Conservation (phyloP, 2,113 vertebrate species). For the Oplegnathus fasciatus region DNA sequence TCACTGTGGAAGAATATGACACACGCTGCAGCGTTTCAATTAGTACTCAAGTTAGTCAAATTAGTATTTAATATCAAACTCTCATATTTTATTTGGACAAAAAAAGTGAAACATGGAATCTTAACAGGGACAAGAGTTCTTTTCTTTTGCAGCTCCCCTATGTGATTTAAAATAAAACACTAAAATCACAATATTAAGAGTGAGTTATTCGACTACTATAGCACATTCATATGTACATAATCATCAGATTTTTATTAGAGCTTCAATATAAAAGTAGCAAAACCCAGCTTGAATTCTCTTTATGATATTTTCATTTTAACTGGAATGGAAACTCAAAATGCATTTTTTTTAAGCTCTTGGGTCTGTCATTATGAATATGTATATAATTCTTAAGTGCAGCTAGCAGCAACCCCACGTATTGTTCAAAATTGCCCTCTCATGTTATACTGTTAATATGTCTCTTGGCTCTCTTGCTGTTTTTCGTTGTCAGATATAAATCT, state of each 20-base stretch:
- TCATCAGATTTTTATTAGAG: background rate
- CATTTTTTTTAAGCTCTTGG: background rate
- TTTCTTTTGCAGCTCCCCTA: background rate
- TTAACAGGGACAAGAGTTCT: background rate
- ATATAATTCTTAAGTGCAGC: background rate
- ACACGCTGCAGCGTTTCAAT: background rate
- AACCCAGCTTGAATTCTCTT: background rate
- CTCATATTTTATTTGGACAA: background rate
- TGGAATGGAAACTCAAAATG: background rate
- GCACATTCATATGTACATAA: background rate
- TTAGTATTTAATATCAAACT: slow-evolving; percentile 3
- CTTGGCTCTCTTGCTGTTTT: background rate
- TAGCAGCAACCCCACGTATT: background rate
- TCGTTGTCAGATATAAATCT: background rate
- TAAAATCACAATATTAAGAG: background rate
- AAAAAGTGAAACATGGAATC: background rate
- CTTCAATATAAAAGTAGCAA: background rate
- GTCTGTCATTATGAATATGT: background rate
- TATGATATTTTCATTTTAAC: background rate
- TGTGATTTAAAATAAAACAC: background rate
- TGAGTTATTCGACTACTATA: background rate
- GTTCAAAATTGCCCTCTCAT: background rate
- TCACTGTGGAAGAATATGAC: background rate
- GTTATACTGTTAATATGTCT: background rate
- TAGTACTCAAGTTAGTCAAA: background rate